Base-by-base conservation (phyloP, 1,140 invertebrate species). In the Sminthurides bifidus region DNA sequence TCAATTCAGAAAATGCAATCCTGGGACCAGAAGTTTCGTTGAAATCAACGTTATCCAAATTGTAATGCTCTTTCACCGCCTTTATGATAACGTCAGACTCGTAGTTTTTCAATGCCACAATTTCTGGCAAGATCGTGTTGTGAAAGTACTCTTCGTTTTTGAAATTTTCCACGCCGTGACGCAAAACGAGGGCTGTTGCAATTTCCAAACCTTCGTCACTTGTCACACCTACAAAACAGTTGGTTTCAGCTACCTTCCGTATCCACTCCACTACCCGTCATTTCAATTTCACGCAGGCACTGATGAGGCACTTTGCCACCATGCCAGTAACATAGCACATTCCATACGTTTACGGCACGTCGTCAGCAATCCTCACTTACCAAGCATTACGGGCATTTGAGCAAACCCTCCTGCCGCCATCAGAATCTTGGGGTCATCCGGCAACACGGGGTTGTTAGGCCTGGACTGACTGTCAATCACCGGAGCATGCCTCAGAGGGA, bases 171-270 rank as follows among this genome's bases (percentile, higher is more conserved):
- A 27, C 33, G 23, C 56, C 58, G 21, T 44, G 44, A 1, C 45
- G 19, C 10, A 52, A 10, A 30, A 57, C 54, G 5, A 60, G 17
- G 3, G 35, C 21, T n/a, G 53, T 31, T 29, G 54, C 56, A 8
- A n/a, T 41, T 8, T n/a, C 17, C 4, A 63, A 40, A 5, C 66
- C 67, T 52, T 68, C 67, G 17, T 67, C 50, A 26, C 54, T 57
- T n/a, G 56, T 62, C 0, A 66, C 63, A n/a, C n/a, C n/a, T n/a
- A n/a, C n/a, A n/a, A n/a, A n/a, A n/a, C n/a, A n/a, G n/a, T n/a
- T n/a, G n/a, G n/a, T n/a, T n/a, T n/a, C n/a, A n/a, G n/a, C n/a
- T n/a, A n/a, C n/a, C n/a, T n/a, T n/a, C n/a, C n/a, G n/a, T n/a
- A n/a, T n/a, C n/a, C n/a, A n/a, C n/a, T n/a, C n/a, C n/a, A n/a